A percentile compares a stretch with the other conserved stretches of the same genome.
Evolutionary conservation across 1,140 invertebrate species (phyloP).

Genomic region (Drepana arcuata): DNA sequence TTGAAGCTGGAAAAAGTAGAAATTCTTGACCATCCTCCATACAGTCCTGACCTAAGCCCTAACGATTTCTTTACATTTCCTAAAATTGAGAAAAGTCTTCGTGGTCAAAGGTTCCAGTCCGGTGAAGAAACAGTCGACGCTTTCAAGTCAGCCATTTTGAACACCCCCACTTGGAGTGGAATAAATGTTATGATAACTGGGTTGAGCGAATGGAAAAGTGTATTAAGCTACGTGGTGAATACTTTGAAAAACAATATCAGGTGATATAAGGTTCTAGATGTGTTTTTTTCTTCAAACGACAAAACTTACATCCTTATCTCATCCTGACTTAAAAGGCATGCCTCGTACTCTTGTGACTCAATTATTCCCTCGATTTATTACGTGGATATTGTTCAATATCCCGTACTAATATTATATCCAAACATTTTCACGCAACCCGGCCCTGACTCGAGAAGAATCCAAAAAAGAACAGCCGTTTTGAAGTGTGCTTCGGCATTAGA

Average conservation of each 20-base stretch:
- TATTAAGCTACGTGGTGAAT: conserved; percentile 1
- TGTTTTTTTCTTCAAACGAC: conserved; percentile 1
- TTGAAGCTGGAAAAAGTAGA: conserved; percentile 17
- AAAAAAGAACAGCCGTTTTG: too few species aligned
- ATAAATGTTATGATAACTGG: conserved; percentile 1
- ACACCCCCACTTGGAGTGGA: neutral
- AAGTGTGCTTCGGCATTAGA: too few species aligned
- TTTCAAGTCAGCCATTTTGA: conserved; percentile 1
- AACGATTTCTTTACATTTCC: conserved; percentile 2
- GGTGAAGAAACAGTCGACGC: conserved; percentile 1
- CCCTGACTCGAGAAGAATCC: too few species aligned
- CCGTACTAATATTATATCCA: too few species aligned
- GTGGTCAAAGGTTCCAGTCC: neutral
- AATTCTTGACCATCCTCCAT: conserved; percentile 16
- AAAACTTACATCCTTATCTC: too few species aligned
- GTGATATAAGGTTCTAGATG: neutral
- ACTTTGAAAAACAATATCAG: neutral
- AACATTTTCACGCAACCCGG: too few species aligned
- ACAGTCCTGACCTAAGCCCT: conserved; percentile 1
- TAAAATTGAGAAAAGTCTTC: conserved; percentile 1
- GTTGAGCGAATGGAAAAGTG: neutral
- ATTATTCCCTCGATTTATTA: too few species aligned
- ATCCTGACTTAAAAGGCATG: too few species aligned
- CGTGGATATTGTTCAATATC: too few species aligned
- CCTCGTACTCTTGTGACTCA: too few species aligned